Evolutionary conservation across 2,888 invertebrate species (phyloP), one percentile per base, ranked within the genome.

Genomic region (Torymus texanus): DNA sequence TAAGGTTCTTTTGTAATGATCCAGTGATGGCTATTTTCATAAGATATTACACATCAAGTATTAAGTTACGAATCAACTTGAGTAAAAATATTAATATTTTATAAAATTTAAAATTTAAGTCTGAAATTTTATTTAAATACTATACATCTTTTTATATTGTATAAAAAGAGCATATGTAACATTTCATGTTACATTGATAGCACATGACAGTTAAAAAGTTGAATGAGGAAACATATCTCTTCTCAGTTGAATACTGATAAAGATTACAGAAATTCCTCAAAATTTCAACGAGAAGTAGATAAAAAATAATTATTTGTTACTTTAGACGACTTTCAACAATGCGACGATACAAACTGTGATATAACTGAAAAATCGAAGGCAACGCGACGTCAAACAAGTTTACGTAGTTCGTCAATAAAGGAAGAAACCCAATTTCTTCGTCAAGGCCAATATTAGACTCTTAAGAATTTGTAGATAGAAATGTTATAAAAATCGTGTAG

Each of bases 391-490:
- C 72, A 62, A 29, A 68, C 56, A 65, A 41, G 24, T 62, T 72
- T 72, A 71, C 59, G 71, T 21, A 56, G 62, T 29, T 29, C 51
- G 62, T 58, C 2, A 55, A 65, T 59, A 55, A 66, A 75, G 12
- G 70, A 71, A 55, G 67, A 58, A 18, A 29, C 5, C 41, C 29
- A 51, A 29, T 62, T 78, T 72, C 72, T 71, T 75, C 59, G 51
- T 75, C 62, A 79, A 85, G 87, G 87, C 88, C 88, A 88, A 88
- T 88, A 88, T 82, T 89, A 88, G 85, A 82, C 83, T 84, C 83
- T 85, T 87, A 86, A 77, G 77, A 78, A 80, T 76, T 79, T 88
- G 89, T 90, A 90, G 87, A 89, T 89, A 90, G 86, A 84, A 84
- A 81, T 83, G 78, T 82, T 81, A 83, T 68, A 81, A 84, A 83